phyloP scores from a whole-genome alignment of 2,888 invertebrate genomes.

The Exephanes ischioxanthus region DNA sequence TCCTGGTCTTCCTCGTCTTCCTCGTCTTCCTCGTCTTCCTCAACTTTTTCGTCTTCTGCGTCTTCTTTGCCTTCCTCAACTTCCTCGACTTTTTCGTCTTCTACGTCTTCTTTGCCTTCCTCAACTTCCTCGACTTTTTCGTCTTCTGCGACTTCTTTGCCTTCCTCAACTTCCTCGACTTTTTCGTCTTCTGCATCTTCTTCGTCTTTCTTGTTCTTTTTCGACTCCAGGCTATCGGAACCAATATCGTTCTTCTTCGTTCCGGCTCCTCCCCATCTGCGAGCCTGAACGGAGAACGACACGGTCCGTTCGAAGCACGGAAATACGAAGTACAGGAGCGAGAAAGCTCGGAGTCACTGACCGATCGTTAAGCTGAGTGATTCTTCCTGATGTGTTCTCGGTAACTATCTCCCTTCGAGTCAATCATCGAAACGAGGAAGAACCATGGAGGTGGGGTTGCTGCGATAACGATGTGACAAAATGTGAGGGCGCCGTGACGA shows the following conservation, averaged over 20 bases:
- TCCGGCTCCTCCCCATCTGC: slow-evolving; percentile 33
- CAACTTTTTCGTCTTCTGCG: no score
- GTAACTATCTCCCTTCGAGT: slow-evolving; percentile 44
- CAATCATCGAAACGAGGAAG: slow-evolving; percentile 59
- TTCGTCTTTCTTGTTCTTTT: slow-evolving; percentile 63
- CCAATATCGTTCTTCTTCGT: slow-evolving; percentile 64
- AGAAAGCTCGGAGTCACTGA: slow-evolving; percentile 72
- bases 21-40: slow-evolving; percentile 50
- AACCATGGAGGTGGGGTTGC: slow-evolving; percentile 58
- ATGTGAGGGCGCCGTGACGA: slow-evolving; percentile 64
- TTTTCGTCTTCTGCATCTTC: no score
- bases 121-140: no score
- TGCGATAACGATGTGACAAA: slow-evolving; percentile 75
- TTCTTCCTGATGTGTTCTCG: slow-evolving; percentile 31
- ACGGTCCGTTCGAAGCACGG: slow-evolving; percentile 31
- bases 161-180: slow-evolving; percentile 37
- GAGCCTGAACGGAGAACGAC: slow-evolving; percentile 29
- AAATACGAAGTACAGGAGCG: slow-evolving; percentile 59
- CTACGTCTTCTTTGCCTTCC: no score
- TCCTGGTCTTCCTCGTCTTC: slow-evolving; percentile 45
- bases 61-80: no score
- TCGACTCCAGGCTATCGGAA: slow-evolving; percentile 51
- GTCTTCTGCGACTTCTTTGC: slow-evolving; percentile 48
- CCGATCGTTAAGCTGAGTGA: slow-evolving; percentile 71
- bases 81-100: no score